Evolutionary conservation across 2,888 invertebrate genomes (phyloP).

Genomic region (Hirtodrosophila cameraria): DNA sequence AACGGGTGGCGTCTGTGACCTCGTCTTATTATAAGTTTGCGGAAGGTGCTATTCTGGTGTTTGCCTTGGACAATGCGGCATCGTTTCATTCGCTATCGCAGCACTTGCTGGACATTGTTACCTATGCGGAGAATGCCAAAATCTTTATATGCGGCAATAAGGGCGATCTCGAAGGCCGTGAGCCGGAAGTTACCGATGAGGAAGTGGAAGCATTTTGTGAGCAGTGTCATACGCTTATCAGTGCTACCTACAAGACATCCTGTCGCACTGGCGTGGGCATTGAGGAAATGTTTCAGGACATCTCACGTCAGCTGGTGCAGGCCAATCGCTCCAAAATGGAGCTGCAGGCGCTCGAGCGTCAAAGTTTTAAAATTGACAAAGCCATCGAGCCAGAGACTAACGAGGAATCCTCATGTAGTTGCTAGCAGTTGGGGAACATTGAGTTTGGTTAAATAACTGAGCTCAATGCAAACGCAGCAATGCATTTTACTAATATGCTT

Average conservation of each 20-base stretch:
- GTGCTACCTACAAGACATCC: conserved; percentile 94
- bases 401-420: conserved; percentile 82
- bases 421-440: conserved; percentile 83
- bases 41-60: conserved; percentile 96
- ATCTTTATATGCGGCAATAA: conserved; percentile 98
- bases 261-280: conserved; percentile 94
- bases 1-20: conserved; percentile 96
- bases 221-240: conserved; percentile 95
- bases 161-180: conserved; percentile 90
- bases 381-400: conserved; percentile 85
- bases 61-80: conserved; percentile 94
- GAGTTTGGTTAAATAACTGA: conserved; percentile 75
- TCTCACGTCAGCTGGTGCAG: conserved; percentile 91
- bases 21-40: conserved; percentile 98
- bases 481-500: conserved; percentile 37
- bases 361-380: conserved; percentile 90
- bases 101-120: conserved; percentile 95
- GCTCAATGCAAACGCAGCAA: conserved; percentile 59
- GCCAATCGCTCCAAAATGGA: conserved; percentile 93
- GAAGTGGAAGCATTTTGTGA: conserved; percentile 96
- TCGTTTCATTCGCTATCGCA: conserved; percentile 96
- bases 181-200: conserved; percentile 91
- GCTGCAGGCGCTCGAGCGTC: conserved; percentile 90
- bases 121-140: conserved; percentile 97
- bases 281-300: conserved; percentile 95